Conservation (phyloP, 2,888 invertebrate species). For the Rhorus exstirpatorius region DNA sequence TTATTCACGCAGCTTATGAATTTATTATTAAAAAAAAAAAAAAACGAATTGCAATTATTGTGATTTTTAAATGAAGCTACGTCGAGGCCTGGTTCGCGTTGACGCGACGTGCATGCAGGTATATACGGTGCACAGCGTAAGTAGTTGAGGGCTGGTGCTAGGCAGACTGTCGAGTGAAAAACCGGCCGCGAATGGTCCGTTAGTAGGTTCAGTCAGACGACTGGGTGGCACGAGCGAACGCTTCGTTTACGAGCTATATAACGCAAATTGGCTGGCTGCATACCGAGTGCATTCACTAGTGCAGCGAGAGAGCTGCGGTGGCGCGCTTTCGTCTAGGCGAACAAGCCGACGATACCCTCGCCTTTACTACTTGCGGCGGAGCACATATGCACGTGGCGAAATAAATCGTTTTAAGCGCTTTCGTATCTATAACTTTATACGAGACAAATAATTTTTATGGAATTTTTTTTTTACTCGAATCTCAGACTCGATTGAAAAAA, state of each 20-base stretch:
- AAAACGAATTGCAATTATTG: no score
- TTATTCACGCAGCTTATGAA: no score
- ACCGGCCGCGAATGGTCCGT: slow-evolving; percentile 36
- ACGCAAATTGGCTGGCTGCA: slow-evolving; percentile 61
- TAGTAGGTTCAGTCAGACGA: slow-evolving; percentile 58
- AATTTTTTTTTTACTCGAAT: neutral
- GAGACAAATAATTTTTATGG: neutral
- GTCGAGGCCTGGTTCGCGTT: neutral
- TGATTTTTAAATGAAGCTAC: neutral
- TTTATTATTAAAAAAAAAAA: no score
- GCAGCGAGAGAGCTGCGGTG: slow-evolving; percentile 5
- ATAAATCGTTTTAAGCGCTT: neutral
- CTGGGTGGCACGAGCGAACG: slow-evolving; percentile 26
- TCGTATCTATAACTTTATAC: neutral
- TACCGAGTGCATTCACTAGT: slow-evolving; percentile 63
- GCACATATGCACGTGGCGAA: neutral
- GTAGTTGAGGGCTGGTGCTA: slow-evolving; percentile 80
- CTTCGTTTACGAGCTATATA: slow-evolving; percentile 44
- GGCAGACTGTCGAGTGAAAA: slow-evolving; percentile 75
- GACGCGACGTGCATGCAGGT: neutral
- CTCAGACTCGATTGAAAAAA: neutral
- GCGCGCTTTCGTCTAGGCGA: slow-evolving; percentile 55
- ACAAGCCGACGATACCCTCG: slow-evolving; percentile 38
- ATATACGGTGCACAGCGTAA: slow-evolving; percentile 61
- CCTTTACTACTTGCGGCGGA: slow-evolving; percentile 48